These are phyloP conservation scores for Hyalella azteca DNA, from an alignment of 2,888 invertebrate genomes.

Conservation along the genomic window DNA sequence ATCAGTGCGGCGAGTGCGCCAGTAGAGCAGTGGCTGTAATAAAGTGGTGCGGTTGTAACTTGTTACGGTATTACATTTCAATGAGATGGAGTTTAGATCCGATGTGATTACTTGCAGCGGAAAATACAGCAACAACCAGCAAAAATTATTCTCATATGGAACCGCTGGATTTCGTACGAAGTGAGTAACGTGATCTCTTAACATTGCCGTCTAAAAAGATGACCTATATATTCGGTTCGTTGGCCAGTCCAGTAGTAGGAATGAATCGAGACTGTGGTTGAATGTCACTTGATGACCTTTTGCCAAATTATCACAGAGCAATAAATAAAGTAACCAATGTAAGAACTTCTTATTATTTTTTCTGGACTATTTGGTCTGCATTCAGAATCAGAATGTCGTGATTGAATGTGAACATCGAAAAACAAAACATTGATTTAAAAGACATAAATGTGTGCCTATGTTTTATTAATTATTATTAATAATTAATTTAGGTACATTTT, in stretches of 20 bases:
- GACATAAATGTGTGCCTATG: no score
- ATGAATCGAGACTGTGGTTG: neutral
- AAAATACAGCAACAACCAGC: constrained; percentile 43
- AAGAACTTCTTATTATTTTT: neutral
- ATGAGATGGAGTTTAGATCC: neutral
- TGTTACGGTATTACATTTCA: no score
- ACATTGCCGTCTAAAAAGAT: neutral
- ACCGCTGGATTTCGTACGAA: constrained; percentile 55
- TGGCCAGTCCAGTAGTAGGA: neutral
- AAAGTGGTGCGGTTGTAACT: neutral
- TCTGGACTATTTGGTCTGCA: no score
- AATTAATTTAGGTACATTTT: no score
- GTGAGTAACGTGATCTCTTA: constrained; percentile 39
- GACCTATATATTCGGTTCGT: neutral
- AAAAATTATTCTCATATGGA: constrained; percentile 49
- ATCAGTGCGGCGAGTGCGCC: neutral
- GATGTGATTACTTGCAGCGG: neutral
- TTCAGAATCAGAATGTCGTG: no score
- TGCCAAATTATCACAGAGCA: neutral
- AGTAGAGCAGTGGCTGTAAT: neutral
- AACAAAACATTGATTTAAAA: no score
- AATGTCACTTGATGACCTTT: neutral
- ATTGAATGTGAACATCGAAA: no score
- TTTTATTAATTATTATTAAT: no score
- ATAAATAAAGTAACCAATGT: neutral